These are phyloP conservation scores for Mungos mungo DNA, from an alignment of 2,113 vertebrate species.

Conservation along the genomic window DNA sequence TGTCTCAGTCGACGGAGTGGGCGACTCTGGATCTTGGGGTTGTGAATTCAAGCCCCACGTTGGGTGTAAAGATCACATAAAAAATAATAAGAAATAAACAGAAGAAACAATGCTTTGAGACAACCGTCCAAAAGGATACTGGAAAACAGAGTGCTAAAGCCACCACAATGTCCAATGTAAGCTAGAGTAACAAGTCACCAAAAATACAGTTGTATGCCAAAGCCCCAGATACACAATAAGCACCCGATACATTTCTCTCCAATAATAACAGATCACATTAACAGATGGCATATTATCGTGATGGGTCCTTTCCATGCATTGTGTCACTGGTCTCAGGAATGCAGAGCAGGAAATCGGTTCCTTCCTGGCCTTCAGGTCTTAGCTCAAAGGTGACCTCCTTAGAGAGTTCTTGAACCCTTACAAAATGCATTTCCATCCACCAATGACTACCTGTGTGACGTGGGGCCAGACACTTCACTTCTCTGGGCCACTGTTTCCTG, in stretches of 20 bases:
- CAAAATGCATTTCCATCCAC: neutral
- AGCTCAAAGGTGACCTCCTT: constrained; percentile 3
- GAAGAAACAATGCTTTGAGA: neutral
- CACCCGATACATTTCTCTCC: no score
- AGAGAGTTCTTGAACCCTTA: constrained; percentile 14
- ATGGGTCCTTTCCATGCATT: neutral
- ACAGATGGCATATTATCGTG: neutral
- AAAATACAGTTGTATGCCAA: neutral
- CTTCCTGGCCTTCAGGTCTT: neutral
- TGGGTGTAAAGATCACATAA: no score
- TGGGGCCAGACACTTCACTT: neutral
- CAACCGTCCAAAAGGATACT: neutral
- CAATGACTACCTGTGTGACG: neutral
- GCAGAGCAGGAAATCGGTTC: neutral
- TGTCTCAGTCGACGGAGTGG: no score
- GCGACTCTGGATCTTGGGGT: no score
- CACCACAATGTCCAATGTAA: neutral
- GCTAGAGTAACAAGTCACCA: neutral
- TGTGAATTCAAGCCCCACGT: no score
- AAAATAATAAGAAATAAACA: no score
- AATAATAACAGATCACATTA: constrained; percentile 8
- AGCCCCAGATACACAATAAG: neutral
- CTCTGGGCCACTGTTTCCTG: neutral
- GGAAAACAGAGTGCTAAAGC: neutral
- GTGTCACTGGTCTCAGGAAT: constrained; percentile 10